Evolutionary conservation across 2,797 vertebrate genomes (phyloP).

Genomic region (Lophius americanus): DNA sequence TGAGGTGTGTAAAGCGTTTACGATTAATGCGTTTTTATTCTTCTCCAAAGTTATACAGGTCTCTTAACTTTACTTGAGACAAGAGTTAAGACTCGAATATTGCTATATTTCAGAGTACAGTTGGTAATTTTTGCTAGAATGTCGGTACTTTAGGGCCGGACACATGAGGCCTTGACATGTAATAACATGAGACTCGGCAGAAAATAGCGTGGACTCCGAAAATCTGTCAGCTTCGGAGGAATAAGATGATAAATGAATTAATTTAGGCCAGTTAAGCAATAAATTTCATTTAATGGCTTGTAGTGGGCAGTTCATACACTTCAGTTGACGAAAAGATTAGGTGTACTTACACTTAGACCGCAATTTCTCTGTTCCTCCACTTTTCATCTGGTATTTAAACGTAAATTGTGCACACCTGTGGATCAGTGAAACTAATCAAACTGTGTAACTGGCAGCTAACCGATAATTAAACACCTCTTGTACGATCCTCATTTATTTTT

Average conservation of each 20-base stretch:
- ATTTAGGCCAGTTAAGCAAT: too few species aligned
- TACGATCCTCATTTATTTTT: neutral
- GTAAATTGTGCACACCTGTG: neutral
- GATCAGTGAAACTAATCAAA: neutral
- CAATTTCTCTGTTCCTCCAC: neutral
- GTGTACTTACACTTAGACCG: neutral
- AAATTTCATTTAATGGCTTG: too few species aligned
- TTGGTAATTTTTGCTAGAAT: neutral
- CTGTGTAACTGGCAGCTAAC: too few species aligned
- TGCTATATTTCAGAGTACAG: neutral
- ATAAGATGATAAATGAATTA: neutral
- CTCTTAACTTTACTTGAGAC: neutral
- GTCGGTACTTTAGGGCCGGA: conserved; percentile 9
- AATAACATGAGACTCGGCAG: conserved; percentile 36
- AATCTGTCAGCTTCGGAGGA: too few species aligned
- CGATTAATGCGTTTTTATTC: neutral
- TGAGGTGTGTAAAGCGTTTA: conserved; percentile 59
- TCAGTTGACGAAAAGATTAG: neutral
- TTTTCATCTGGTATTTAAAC: neutral
- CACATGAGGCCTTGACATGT: conserved; percentile 43
- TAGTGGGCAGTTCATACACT: neutral
- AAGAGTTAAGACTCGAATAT: accelerated
- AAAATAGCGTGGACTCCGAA: neutral
- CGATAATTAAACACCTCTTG: too few species aligned
- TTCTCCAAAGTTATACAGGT: accelerated